A percentile compares a stretch with the other conserved stretches of the same genome.
These are phyloP conservation scores for Lordiphosa clarofinis DNA, from an alignment of 1,140 invertebrate genomes.

Conservation along the genomic window DNA sequence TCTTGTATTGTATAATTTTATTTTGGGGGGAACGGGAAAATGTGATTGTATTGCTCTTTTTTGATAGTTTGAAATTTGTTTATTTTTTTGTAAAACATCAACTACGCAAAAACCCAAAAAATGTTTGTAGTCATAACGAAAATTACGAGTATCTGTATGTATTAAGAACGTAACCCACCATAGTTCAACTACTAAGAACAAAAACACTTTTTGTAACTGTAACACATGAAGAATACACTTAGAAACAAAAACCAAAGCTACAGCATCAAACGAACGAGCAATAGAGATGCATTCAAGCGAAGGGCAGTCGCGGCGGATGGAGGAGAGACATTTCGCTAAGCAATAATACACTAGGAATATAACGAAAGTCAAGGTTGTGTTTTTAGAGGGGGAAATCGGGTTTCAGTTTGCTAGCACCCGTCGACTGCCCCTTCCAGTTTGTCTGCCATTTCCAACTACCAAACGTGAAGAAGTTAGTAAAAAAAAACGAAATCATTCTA, in stretches of 20 bases:
- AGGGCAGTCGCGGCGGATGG: constrained; percentile 1
- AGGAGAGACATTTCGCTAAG: not conserved
- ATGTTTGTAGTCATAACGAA: constrained; percentile 37
- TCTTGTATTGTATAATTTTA: constrained; percentile 8
- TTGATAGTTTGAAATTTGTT: constrained; percentile 45
- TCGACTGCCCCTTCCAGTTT: not conserved
- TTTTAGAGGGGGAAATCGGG: constrained; percentile 5
- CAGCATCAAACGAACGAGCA: constrained; percentile 37
- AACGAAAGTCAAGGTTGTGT: constrained; percentile 9
- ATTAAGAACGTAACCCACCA: constrained; percentile 76
- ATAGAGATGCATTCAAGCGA: not conserved
- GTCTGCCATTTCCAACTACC: constrained; percentile 8
- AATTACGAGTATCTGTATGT: constrained; percentile 42
- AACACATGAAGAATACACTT: constrained; percentile 10
- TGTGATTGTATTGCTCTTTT: constrained; percentile 68
- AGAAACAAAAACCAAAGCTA: constrained; percentile 15
- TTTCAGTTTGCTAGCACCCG: not conserved
- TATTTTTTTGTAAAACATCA: constrained; percentile 39
- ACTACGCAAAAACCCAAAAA: constrained; percentile 27
- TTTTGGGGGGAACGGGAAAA: constrained; percentile 22
- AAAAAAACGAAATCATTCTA: constrained; percentile 16
- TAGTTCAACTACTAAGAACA: constrained; percentile 74
- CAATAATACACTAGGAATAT: not conserved
- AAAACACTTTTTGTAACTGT: constrained; percentile 66
- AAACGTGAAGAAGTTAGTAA: constrained; percentile 1